Conservation (phyloP, 2,113 vertebrate species). For the Macquaria ambigua region DNA sequence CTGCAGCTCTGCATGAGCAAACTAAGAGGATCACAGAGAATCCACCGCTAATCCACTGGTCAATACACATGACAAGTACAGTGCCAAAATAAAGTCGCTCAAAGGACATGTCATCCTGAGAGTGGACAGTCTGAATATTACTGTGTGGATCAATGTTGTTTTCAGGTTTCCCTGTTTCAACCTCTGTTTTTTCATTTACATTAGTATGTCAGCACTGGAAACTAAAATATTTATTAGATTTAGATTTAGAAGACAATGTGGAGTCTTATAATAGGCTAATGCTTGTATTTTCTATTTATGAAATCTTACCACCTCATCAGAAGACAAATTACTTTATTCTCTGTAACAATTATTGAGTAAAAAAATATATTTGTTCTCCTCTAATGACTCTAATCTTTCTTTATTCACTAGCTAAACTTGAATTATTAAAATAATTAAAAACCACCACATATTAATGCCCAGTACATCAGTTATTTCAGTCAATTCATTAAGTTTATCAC, state of each 20-base stretch:
- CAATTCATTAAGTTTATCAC: neutral
- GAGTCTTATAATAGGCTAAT: neutral
- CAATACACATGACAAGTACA: slow-evolving; percentile 73
- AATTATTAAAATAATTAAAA: neutral
- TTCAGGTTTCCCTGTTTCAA: neutral
- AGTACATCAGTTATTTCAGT: neutral
- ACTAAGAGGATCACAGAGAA: slow-evolving; percentile 79
- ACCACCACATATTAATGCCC: neutral
- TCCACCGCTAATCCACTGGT: slow-evolving; percentile 77
- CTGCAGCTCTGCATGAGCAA: slow-evolving; percentile 60
- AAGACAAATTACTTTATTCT: neutral
- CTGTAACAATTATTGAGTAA: neutral
- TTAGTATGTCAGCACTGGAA: neutral
- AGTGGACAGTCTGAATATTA: slow-evolving; percentile 27
- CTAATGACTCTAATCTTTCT: neutral
- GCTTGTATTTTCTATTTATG: neutral
- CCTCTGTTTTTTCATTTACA: neutral
- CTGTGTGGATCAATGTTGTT: neutral
- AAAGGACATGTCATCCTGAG: slow-evolving; percentile 64
- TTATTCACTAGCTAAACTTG: neutral
- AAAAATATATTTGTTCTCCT: neutral
- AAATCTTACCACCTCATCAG: neutral
- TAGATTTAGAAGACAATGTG: neutral
- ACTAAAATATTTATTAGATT: neutral
- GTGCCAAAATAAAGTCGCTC: slow-evolving; percentile 63